A percentile compares a stretch with the other conserved stretches of the same genome.
Evolutionary conservation across 1,140 invertebrate genomes (phyloP).

Genomic region (Caenorhabditis elegans): WBcel235 BX284605.5:13705501-13706000

Average conservation of each 20-base stretch:
- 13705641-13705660: slow-evolving; percentile 5
- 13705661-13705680: too few species aligned
- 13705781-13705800: slow-evolving; percentile 8
- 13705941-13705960: too few species aligned
- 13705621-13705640: not conserved
- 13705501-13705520: slow-evolving; percentile 12
- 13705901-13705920: not conserved
- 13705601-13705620: slow-evolving; percentile 20
- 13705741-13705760: slow-evolving; percentile 21
- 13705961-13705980: not conserved
- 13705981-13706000: slow-evolving; percentile 19
- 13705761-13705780: not conserved
- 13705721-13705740: slow-evolving; percentile 4
- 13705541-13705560: slow-evolving; percentile 17
- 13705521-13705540: slow-evolving; percentile 15
- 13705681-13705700: not conserved
- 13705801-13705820: not conserved
- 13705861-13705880: slow-evolving; percentile 11
- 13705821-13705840: slow-evolving; percentile 3
- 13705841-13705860: slow-evolving; percentile 12
- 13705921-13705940: too few species aligned
- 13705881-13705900: slow-evolving; percentile 28
- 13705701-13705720: not conserved
- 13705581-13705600: not conserved
- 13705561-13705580: slow-evolving; percentile 14